These are phyloP conservation scores for Bujurquina vittata DNA, from an alignment of 2,113 vertebrate species.

Conservation along the genomic window DNA sequence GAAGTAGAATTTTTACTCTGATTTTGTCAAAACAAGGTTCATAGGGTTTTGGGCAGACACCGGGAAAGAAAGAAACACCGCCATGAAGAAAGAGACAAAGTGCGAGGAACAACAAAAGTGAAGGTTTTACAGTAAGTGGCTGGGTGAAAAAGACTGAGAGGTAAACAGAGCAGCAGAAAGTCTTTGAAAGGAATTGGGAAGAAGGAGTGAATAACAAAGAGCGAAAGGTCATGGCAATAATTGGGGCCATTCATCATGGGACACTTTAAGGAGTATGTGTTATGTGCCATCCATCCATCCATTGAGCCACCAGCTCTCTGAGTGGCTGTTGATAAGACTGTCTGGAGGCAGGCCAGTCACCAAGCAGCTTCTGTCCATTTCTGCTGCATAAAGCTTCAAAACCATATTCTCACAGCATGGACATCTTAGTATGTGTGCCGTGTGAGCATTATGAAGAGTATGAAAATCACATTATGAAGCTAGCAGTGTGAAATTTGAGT, in stretches of 20 bases:
- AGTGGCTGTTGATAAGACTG: conserved; percentile 57
- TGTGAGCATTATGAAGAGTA: neutral
- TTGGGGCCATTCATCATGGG: conserved; percentile 58
- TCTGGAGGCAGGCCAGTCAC: conserved; percentile 36
- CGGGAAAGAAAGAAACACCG: neutral
- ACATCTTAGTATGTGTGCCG: neutral
- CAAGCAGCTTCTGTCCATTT: conserved; percentile 23
- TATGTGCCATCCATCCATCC: conserved; percentile 46
- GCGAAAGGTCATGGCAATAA: conserved; percentile 61
- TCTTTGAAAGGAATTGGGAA: neutral
- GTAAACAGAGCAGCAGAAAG: conserved; percentile 33
- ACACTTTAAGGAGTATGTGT: conserved; percentile 57
- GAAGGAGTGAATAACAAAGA: conserved; percentile 27
- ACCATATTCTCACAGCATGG: neutral
- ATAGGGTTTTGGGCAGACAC: neutral
- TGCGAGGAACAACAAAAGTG: neutral
- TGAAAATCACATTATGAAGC: neutral
- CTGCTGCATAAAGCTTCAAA: conserved; percentile 29
- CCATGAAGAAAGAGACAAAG: neutral
- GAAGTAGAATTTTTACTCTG: neutral
- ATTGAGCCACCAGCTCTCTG: conserved; percentile 28
- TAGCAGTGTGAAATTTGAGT: neutral
- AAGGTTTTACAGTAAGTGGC: neutral
- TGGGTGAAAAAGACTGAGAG: neutral
- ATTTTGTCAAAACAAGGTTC: neutral